phyloP scores from a whole-genome alignment of 1,140 invertebrate genomes.

The Mya arenaria region DNA sequence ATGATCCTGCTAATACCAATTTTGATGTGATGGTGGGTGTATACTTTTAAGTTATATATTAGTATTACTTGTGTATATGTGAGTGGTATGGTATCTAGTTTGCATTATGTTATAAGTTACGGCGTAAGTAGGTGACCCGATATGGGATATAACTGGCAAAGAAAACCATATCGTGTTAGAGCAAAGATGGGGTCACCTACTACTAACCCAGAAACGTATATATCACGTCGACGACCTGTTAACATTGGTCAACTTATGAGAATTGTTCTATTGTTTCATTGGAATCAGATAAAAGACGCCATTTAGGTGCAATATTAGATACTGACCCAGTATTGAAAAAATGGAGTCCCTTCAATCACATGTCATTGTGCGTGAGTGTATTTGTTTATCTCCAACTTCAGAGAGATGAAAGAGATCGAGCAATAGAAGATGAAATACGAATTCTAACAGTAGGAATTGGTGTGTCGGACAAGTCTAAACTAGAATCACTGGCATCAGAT shows the following conservation, averaged over 20 bases:
- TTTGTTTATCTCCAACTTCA: neutral
- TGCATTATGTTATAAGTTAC: neutral
- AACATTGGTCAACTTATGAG: too few species aligned
- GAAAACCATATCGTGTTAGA: neutral
- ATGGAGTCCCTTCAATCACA: too few species aligned
- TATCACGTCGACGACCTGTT: too few species aligned
- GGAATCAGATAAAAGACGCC: too few species aligned
- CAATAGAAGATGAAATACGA: neutral
- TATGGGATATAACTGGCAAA: neutral
- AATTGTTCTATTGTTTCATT: too few species aligned
- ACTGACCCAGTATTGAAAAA: too few species aligned
- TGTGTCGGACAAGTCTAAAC: constrained; percentile 57
- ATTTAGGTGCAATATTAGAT: too few species aligned
- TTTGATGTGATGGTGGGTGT: constrained; percentile 23
- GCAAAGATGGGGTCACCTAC: neutral
- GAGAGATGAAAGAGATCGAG: neutral
- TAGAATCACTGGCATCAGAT: constrained; percentile 54
- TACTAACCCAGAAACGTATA: too few species aligned
- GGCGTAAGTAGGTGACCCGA: too few species aligned
- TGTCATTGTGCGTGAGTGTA: too few species aligned
- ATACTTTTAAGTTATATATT: neutral
- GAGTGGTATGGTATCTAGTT: neutral
- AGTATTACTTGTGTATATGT: neutral
- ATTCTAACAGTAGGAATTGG: constrained; percentile 62
- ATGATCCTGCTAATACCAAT: constrained; percentile 38